Percentiles rank a stretch among this genome's conserved stretches.
Evolutionary conservation across 2,888 invertebrate genomes (phyloP).

Genomic region (Drosophila incognita): DNA sequence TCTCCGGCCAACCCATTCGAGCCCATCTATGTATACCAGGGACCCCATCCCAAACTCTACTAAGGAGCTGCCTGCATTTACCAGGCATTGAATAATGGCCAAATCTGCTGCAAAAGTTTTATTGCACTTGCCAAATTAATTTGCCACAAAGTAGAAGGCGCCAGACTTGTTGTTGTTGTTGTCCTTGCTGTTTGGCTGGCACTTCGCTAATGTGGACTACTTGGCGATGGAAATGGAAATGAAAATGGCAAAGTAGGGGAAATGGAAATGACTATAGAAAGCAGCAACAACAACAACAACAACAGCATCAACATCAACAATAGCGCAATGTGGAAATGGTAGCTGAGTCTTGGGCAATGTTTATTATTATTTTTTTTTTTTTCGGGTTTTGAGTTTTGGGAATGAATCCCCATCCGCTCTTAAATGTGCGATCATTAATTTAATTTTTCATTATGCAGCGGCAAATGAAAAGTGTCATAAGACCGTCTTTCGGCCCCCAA

Average conservation of each 20-base stretch:
- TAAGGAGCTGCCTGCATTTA: slow-evolving; percentile 46
- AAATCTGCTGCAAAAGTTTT: slow-evolving; percentile 77
- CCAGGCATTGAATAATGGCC: slow-evolving; percentile 68
- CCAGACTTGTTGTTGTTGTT: slow-evolving; percentile 31
- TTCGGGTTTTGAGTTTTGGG: slow-evolving; percentile 7
- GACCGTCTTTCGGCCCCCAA: slow-evolving; percentile 38
- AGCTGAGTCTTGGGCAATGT: slow-evolving; percentile 11
- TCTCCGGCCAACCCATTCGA: background rate
- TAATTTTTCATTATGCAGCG: slow-evolving; percentile 74
- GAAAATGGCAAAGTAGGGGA: slow-evolving; percentile 30
- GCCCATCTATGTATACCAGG: background rate
- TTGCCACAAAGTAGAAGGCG: slow-evolving; percentile 63
- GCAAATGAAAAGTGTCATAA: slow-evolving; percentile 74
- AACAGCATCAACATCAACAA: background rate
- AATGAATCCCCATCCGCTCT: slow-evolving; percentile 46
- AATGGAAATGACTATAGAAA: slow-evolving; percentile 51
- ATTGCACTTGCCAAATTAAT: slow-evolving; percentile 78
- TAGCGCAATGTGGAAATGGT: slow-evolving; percentile 32
- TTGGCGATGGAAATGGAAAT: slow-evolving; percentile 51
- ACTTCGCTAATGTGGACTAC: slow-evolving; percentile 56
- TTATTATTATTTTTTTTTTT: background rate
- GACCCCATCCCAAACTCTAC: background rate
- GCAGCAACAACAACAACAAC: slow-evolving; percentile 10
- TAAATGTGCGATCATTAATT: slow-evolving; percentile 77
- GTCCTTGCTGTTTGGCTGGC: slow-evolving; percentile 31